Conservation (phyloP, 1,140 invertebrate species). For the Anastatus disparis region DNA sequence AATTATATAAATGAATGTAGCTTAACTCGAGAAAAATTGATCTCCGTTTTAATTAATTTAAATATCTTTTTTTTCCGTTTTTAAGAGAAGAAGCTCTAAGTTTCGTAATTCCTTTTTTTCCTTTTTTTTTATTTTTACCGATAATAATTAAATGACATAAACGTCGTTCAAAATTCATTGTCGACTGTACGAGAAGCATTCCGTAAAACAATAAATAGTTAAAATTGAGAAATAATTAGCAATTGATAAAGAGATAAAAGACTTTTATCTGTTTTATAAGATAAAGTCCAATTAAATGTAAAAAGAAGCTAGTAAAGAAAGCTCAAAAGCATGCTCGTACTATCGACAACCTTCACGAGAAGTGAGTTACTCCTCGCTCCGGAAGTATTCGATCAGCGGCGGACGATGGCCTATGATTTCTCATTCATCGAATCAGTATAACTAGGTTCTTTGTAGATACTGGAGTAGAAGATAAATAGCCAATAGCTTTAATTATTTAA, state of each 20-base stretch:
- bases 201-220: background rate
- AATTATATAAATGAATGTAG: constrained; percentile 5
- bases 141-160: background rate
- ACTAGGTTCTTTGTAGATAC: constrained; percentile 66
- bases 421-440: constrained; percentile 58
- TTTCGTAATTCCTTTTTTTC: background rate
- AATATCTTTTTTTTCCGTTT: constrained; percentile 6
- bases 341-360: constrained; percentile 21
- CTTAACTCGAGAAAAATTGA: constrained; percentile 22
- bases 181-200: constrained; percentile 19
- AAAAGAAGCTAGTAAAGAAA: too few species aligned
- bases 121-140: constrained; percentile 2
- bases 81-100: background rate
- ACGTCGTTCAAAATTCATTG: constrained; percentile 20
- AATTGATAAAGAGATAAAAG: background rate
- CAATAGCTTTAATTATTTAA: constrained; percentile 67
- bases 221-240: background rate
- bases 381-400: constrained; percentile 46
- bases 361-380: constrained; percentile 23
- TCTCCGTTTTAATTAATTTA: constrained; percentile 22
- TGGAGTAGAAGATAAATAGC: constrained; percentile 55
- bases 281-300: too few species aligned
- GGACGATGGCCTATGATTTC: constrained; percentile 53
- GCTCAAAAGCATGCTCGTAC: constrained; percentile 22
- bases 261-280: too few species aligned